Evolutionary conservation across 2,113 vertebrate genomes (phyloP).

Genomic region (Saguinus imperator): DNA sequence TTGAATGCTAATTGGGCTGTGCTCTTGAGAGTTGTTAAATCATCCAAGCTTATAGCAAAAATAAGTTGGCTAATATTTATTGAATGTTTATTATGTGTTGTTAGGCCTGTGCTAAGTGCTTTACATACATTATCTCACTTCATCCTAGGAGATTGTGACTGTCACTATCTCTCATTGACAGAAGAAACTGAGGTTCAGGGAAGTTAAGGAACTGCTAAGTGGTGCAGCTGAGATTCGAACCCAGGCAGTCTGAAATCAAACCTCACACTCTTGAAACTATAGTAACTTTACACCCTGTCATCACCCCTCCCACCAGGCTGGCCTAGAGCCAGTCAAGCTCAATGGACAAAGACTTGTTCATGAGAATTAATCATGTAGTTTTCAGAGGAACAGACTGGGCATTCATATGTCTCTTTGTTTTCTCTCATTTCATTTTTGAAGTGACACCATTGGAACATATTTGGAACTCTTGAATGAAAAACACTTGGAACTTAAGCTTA

Average conservation of each 20-base stretch:
- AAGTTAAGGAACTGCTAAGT: not conserved
- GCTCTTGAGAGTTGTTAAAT: not conserved
- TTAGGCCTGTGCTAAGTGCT: not conserved
- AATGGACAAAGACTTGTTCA: not conserved
- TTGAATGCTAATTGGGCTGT: not conserved
- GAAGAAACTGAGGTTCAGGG: not conserved
- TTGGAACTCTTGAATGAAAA: conserved; percentile 56
- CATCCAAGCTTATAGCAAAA: conserved; percentile 25
- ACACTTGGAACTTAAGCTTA: conserved; percentile 46
- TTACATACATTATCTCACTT: not conserved
- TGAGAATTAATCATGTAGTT: not conserved
- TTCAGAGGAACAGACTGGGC: conserved; percentile 12
- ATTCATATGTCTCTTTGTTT: conserved; percentile 36
- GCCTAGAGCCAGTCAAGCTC: not conserved
- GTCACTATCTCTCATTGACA: not conserved
- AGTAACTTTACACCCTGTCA: not conserved
- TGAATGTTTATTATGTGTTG: not conserved
- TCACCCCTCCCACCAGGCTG: not conserved
- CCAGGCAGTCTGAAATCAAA: not conserved
- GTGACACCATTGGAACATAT: conserved; percentile 38
- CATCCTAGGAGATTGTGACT: not conserved
- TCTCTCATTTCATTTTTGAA: conserved; percentile 23
- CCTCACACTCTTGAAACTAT: not conserved
- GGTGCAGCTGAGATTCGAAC: not conserved
- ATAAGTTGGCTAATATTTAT: not conserved